Conservation (phyloP, 2,888 invertebrate species). For the Oxytorus armatus region DNA sequence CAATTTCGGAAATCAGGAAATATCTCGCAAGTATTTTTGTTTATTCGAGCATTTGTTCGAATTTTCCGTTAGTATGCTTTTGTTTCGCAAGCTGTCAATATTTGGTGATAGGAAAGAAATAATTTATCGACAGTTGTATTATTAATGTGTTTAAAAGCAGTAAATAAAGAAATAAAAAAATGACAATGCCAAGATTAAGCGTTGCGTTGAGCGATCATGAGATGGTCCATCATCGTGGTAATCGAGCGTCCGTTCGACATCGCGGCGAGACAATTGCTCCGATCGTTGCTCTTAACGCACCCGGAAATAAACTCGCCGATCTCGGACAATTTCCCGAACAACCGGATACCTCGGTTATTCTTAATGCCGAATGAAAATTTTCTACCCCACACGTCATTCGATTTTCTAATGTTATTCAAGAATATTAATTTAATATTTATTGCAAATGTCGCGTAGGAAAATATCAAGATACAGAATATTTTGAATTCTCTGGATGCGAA, state of each 20-base stretch:
- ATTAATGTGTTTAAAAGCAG: too few relatives aligned
- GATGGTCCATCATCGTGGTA: background rate
- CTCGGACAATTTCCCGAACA: constrained; percentile 53
- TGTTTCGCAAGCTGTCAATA: too few relatives aligned
- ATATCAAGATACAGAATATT: constrained; percentile 33
- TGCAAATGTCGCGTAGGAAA: constrained; percentile 35
- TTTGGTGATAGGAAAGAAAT: background rate
- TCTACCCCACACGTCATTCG: too few relatives aligned
- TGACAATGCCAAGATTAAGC: constrained; percentile 16
- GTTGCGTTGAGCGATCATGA: constrained; percentile 28
- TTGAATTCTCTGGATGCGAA: constrained; percentile 20
- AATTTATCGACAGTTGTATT: background rate
- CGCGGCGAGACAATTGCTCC: constrained; percentile 15
- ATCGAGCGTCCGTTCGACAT: constrained; percentile 17
- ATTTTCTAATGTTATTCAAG: background rate
- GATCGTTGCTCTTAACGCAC: constrained; percentile 41
- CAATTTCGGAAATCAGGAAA: too few relatives aligned
- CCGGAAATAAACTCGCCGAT: constrained; percentile 39
- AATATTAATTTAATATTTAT: background rate
- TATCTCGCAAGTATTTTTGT: too few relatives aligned
- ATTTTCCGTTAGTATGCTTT: too few relatives aligned
- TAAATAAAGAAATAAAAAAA: background rate
- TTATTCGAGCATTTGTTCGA: background rate
- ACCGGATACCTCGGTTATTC: constrained; percentile 32
- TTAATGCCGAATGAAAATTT: too few relatives aligned